These are phyloP conservation scores for Trypoxylus dichotomus DNA, from an alignment of 1,140 invertebrate species.

Conservation along the genomic window DNA sequence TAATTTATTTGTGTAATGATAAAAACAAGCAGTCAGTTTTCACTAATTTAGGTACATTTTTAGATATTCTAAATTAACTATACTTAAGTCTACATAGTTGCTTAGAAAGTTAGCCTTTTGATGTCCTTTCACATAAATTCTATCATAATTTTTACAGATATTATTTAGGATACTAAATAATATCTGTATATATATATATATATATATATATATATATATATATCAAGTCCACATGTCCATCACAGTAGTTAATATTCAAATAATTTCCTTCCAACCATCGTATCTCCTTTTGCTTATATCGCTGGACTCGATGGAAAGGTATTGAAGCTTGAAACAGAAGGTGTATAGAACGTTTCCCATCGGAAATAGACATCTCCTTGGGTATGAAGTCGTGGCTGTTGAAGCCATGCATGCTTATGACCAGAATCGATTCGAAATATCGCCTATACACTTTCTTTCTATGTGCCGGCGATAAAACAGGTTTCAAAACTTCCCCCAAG, in stretches of 20 bases:
- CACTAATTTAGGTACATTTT: not conserved
- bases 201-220: too few species aligned
- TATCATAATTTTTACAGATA: not conserved
- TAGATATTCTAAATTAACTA: not conserved
- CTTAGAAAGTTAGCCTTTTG: too few species aligned
- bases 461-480: not conserved
- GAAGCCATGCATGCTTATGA: not conserved
- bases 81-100: too few species aligned
- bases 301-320: not conserved
- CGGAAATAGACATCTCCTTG: too few species aligned
- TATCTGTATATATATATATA: too few species aligned
- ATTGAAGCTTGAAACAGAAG: not conserved
- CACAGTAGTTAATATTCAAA: not conserved
- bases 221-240: not conserved
- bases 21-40: not conserved
- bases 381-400: not conserved
- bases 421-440: not conserved
- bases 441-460: not conserved
- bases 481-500: not conserved
- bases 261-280: not conserved
- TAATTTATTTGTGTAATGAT: not conserved
- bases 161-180: not conserved
- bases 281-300: not conserved
- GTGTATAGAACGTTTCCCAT: too few species aligned
- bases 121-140: too few species aligned